Evolutionary conservation across 1,140 invertebrate genomes (phyloP).

Genomic region (Drosophila novamexicana): DNA sequence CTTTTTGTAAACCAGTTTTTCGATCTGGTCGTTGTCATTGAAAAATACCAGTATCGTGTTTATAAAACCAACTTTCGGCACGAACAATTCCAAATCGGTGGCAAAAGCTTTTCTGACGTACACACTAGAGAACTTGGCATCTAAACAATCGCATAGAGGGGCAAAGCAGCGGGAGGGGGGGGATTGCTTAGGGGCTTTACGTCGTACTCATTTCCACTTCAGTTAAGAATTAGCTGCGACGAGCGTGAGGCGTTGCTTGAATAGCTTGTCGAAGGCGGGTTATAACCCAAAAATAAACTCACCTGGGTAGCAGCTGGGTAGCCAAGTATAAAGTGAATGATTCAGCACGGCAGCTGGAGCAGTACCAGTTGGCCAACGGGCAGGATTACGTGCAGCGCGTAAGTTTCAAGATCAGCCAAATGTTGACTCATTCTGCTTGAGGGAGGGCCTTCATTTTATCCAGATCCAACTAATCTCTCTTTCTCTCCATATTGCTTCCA

Average conservation of each 20-base stretch:
- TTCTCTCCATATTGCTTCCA: slow-evolving; percentile 30
- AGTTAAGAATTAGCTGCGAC: slow-evolving; percentile 55
- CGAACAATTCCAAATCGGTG: slow-evolving; percentile 24
- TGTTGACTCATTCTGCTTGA: not conserved
- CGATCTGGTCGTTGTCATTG: slow-evolving; percentile 8
- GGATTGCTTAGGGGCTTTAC: slow-evolving; percentile 1
- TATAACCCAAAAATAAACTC: slow-evolving; percentile 62
- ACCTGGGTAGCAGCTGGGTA: slow-evolving; percentile 25
- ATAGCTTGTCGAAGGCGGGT: slow-evolving; percentile 43
- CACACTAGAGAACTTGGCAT: not conserved
- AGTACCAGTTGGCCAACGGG: slow-evolving; percentile 47
- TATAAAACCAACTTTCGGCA: slow-evolving; percentile 21
- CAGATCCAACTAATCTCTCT: slow-evolving; percentile 12
- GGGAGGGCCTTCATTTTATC: not conserved
- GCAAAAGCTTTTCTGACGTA: slow-evolving; percentile 25
- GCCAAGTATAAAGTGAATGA: slow-evolving; percentile 66
- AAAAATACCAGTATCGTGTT: slow-evolving; percentile 24
- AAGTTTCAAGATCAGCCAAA: slow-evolving; percentile 30
- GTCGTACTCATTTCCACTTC: slow-evolving; percentile 23
- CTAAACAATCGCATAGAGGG: not conserved
- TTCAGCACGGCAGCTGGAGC: slow-evolving; percentile 45
- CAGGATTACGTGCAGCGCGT: slow-evolving; percentile 22
- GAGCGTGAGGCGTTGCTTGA: slow-evolving; percentile 43
- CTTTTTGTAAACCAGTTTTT: slow-evolving; percentile 39
- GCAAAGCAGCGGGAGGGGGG: too few relatives aligned